Conservation (phyloP, 2,888 invertebrate species). For the Emmelina monodactyla region DNA sequence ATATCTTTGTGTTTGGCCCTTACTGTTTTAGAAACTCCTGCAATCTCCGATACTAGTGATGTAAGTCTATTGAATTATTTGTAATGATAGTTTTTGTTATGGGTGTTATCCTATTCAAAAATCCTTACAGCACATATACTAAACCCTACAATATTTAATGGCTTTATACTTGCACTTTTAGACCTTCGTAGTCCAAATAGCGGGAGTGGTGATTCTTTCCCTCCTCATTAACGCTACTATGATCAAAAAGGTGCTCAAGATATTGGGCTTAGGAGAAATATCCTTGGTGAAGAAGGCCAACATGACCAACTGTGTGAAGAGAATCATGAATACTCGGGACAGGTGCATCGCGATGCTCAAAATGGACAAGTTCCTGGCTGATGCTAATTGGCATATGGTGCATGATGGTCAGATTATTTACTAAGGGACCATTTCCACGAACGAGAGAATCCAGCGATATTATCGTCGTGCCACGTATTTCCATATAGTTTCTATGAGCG, state of each 20-base stretch:
- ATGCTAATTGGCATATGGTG: slow-evolving; percentile 70
- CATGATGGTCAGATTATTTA: slow-evolving; percentile 28
- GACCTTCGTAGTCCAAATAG: slow-evolving; percentile 64
- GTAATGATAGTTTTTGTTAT: not conserved
- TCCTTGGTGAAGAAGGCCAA: slow-evolving; percentile 61
- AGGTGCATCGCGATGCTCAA: slow-evolving; percentile 64
- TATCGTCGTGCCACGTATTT: too few relatives aligned
- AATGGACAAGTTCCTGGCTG: slow-evolving; percentile 70
- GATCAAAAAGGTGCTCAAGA: slow-evolving; percentile 51
- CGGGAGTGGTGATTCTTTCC: slow-evolving; percentile 65
- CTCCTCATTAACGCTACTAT: slow-evolving; percentile 67
- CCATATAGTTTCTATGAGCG: too few relatives aligned
- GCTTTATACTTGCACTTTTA: slow-evolving; percentile 17
- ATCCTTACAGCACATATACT: too few relatives aligned
- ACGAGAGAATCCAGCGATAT: too few relatives aligned
- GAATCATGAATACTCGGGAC: slow-evolving; percentile 50
- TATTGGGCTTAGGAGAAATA: slow-evolving; percentile 58
- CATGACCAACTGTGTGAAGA: slow-evolving; percentile 63
- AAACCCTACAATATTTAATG: too few relatives aligned
- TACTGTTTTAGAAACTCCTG: slow-evolving; percentile 52
- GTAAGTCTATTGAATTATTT: slow-evolving; percentile 19
- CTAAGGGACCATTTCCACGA: too few relatives aligned
- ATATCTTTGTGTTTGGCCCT: slow-evolving; percentile 66
- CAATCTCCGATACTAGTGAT: slow-evolving; percentile 36
- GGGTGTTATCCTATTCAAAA: not conserved